A percentile compares a stretch with the other conserved stretches of the same genome.
These are phyloP conservation scores for Euzetes globulus DNA, from an alignment of 2,888 invertebrate genomes.

Conservation along the genomic window DNA sequence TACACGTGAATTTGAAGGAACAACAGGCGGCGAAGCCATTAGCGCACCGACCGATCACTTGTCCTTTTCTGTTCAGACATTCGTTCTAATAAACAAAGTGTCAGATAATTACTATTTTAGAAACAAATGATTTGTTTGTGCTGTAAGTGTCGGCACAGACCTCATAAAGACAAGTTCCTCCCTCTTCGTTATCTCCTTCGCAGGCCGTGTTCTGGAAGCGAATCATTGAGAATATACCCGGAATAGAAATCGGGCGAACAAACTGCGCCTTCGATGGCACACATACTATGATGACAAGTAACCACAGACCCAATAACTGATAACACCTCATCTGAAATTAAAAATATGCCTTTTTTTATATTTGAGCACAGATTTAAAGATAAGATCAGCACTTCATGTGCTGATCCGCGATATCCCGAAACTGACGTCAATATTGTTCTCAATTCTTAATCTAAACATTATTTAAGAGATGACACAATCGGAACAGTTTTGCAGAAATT, in stretches of 20 bases:
- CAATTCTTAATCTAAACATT: too few species aligned
- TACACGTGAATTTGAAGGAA: constrained; percentile 59
- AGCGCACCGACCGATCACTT: constrained; percentile 66
- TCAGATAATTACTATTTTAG: neutral
- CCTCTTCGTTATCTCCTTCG: constrained; percentile 60
- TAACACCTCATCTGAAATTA: neutral
- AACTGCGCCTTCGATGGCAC: neutral
- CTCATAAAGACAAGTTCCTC: constrained; percentile 54
- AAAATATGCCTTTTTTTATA: too few species aligned
- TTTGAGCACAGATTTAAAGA: too few species aligned
- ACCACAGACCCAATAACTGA: neutral
- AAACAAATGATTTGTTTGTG: neutral
- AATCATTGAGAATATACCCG: constrained; percentile 62
- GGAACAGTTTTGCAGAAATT: too few species aligned
- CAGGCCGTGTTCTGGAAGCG: constrained; percentile 70
- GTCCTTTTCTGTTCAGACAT: constrained; percentile 63
- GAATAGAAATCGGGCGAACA: constrained; percentile 29
- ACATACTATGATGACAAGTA: neutral
- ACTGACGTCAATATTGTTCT: too few species aligned
- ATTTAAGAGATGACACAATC: too few species aligned
- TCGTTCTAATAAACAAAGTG: constrained; percentile 51
- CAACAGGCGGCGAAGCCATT: constrained; percentile 71
- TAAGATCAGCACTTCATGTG: too few species aligned
- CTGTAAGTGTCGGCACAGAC: neutral
- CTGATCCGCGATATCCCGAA: too few species aligned